phyloP scores from a whole-genome alignment of 1,140 invertebrate genomes.

The Teleopsis dalmanni region DNA sequence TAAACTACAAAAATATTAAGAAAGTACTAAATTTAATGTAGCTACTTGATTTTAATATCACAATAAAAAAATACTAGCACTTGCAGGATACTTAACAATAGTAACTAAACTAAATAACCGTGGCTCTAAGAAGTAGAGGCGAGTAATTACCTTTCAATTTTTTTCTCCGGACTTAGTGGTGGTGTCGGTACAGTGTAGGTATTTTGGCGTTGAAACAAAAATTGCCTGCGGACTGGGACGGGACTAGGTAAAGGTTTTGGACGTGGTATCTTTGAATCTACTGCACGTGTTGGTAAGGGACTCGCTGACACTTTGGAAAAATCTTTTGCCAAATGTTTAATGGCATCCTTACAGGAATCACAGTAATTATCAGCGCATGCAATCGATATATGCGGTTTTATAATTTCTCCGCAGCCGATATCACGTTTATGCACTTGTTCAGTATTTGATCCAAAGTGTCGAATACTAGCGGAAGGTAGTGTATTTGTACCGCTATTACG shows the following conservation, averaged over 20 bases:
- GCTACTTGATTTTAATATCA: too few species aligned
- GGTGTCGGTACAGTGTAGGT: slow-evolving; percentile 45
- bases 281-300: slow-evolving; percentile 4
- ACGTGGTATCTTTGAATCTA: slow-evolving; percentile 45
- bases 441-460: slow-evolving; percentile 35
- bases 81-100: background rate
- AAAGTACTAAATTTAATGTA: too few species aligned
- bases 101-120: background rate
- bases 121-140: background rate
- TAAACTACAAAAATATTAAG: too few species aligned
- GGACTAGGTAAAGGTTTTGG: slow-evolving; percentile 45
- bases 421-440: slow-evolving; percentile 42
- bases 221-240: slow-evolving; percentile 39
- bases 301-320: slow-evolving; percentile 33
- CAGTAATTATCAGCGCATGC: slow-evolving; percentile 53
- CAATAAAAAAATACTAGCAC: too few species aligned
- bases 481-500: slow-evolving; percentile 16
- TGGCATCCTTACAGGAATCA: slow-evolving; percentile 58
- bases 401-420: slow-evolving; percentile 49
- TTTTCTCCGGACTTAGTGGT: background rate
- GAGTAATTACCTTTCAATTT: background rate
- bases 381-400: slow-evolving; percentile 49
- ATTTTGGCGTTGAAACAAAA: slow-evolving; percentile 46
- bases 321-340: slow-evolving; percentile 49
- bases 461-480: slow-evolving; percentile 8